These are phyloP conservation scores for Megamerina dolium DNA, from an alignment of 2,888 invertebrate species.

Conservation along the genomic window DNA sequence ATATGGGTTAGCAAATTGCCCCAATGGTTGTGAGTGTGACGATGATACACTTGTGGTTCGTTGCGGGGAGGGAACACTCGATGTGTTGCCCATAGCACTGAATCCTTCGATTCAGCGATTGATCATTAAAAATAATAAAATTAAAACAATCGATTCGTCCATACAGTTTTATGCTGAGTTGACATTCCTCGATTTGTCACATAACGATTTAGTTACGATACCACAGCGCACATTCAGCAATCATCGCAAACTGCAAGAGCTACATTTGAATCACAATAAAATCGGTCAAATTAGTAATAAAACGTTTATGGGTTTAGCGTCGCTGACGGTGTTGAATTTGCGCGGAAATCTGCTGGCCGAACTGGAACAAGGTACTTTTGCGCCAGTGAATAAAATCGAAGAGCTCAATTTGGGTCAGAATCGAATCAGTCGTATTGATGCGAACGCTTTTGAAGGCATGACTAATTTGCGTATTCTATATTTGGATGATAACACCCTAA, in stretches of 20 bases:
- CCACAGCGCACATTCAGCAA: conserved; percentile 72
- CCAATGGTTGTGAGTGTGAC: conserved; percentile 81
- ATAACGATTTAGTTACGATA: conserved; percentile 77
- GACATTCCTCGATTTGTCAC: conserved; percentile 77
- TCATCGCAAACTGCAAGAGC: conserved; percentile 74
- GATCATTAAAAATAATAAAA: conserved; percentile 77
- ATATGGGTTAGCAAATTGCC: conserved; percentile 64
- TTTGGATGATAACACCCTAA: conserved; percentile 77
- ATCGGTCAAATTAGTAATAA: conserved; percentile 72
- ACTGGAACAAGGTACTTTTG: conserved; percentile 67
- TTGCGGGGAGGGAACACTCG: conserved; percentile 79
- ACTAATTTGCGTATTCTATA: conserved; percentile 71
- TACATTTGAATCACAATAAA: conserved; percentile 80
- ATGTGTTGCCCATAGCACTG: conserved; percentile 83
- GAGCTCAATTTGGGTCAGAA: conserved; percentile 83
- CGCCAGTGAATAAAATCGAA: conserved; percentile 68
- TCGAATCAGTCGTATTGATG: conserved; percentile 73
- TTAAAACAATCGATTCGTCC: conserved; percentile 82
- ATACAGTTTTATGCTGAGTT: conserved; percentile 84
- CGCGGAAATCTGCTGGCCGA: conserved; percentile 77
- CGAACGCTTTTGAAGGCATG: conserved; percentile 69
- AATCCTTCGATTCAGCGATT: conserved; percentile 85
- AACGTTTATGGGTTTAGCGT: conserved; percentile 72
- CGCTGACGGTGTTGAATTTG: conserved; percentile 73
- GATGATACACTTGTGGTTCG: conserved; percentile 82